Evolutionary conservation across 92 coral and sea anemone species (phyloP), one percentile per base, ranked within the genome.

Genomic region (Hydrozoanthus gracilis): DNA sequence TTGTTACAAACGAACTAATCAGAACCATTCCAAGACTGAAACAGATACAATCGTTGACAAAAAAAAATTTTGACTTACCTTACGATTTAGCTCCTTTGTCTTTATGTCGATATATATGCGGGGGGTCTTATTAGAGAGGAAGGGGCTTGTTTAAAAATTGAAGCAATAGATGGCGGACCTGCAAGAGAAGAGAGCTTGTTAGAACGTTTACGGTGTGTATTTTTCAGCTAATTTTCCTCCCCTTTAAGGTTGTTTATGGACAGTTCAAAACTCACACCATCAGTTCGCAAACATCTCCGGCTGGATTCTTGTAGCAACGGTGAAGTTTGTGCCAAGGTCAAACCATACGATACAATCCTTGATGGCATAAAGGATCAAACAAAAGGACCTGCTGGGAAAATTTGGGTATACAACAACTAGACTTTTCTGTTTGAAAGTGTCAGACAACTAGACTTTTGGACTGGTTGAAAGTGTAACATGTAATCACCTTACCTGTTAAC

Each of bases 231-330:
- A 7, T 46, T 27, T 46, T 0, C 44, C 11, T 64, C 18, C 17
- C 8, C 52, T 79, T 12, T 4, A 60, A 96, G 98, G 45, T 85
- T 96, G 56, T 92, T 90, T 50, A 79, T 96, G 20, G 83, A 92
- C 18, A 47, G 82, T 0, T 47, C 82, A 18, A 96, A 94, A 69
- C 72, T 94, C 12, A 89, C 94, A 10, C 11, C 84, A 49, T 88
- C 78, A 12, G 99, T 90, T 18, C 89, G 86, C 44, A 55, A 54
- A 17, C 98, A 90, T 68, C 60, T 96, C 55, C 45, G 46, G n/a
- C 27, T 51, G 49, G 82, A 69, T 11, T 55, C 16, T 18, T 93
- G 94, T 64, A 66, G 80, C 13, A 51, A 6, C 47, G 65, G 74
- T 64, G 60, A 77, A 50, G 73, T 75, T 60, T 88, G 91, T 56